phyloP scores from a whole-genome alignment of 2,888 invertebrate species.

The Heliothis peltigera region DNA sequence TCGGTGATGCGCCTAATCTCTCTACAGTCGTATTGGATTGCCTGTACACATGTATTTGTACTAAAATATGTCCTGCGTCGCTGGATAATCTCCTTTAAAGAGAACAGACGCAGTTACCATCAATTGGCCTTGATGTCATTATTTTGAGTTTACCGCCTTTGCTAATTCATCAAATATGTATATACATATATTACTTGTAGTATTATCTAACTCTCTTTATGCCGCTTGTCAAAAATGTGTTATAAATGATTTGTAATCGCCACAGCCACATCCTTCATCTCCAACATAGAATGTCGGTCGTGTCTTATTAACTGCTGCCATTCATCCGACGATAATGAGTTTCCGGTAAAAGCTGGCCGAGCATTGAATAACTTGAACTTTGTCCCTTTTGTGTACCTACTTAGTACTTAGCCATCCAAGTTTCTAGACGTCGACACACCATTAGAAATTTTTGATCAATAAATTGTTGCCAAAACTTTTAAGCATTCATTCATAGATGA shows the following conservation, averaged over 20 bases:
- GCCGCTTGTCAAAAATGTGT: not conserved
- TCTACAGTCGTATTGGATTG: no score
- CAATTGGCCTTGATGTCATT: no score
- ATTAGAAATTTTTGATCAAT: slow-evolving; percentile 23
- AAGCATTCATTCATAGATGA: no score
- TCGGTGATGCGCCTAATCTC: no score
- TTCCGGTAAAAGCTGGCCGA: slow-evolving; percentile 50
- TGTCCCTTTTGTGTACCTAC: slow-evolving; percentile 20
- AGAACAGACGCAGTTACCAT: no score
- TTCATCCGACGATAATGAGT: slow-evolving; percentile 47
- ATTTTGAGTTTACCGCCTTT: no score
- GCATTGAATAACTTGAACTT: slow-evolving; percentile 52
- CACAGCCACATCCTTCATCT: slow-evolving; percentile 16
- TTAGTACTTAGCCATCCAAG: slow-evolving; percentile 13
- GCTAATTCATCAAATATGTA: no score
- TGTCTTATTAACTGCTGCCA: slow-evolving; percentile 39
- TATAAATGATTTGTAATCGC: not conserved
- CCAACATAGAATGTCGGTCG: slow-evolving; percentile 30
- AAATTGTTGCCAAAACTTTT: not conserved
- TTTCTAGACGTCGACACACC: slow-evolving; percentile 34
- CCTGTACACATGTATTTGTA: no score
- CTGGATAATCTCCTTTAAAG: no score
- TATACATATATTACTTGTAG: no score
- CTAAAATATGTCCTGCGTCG: no score
- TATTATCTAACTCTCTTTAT: no score